Conservation (phyloP, 92 coral and sea anemone genomes). For the Porites divaricata region DNA sequence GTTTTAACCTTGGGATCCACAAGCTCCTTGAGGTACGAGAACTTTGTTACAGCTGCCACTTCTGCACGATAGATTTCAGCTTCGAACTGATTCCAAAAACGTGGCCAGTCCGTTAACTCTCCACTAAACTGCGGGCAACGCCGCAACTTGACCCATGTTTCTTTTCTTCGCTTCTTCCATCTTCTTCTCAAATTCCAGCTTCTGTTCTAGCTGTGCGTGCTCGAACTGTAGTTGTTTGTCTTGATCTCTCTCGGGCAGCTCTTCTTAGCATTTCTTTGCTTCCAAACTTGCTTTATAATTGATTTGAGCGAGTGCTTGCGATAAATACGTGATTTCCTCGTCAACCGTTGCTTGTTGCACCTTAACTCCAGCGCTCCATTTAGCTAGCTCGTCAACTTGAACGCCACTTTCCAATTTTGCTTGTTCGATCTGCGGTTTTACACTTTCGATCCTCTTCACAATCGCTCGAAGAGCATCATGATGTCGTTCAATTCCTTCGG, state of each 20-base stretch:
- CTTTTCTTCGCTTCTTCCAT: background rate
- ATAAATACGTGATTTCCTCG: too few species aligned
- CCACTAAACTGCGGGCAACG: slow-evolving; percentile 30
- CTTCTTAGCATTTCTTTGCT: too few species aligned
- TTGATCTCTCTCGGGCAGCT: background rate
- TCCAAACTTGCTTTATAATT: too few species aligned
- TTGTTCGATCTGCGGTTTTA: too few species aligned
- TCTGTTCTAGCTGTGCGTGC: slow-evolving; percentile 38
- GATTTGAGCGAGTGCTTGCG: too few species aligned
- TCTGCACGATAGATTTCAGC: slow-evolving; percentile 40
- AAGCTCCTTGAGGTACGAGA: slow-evolving; percentile 32
- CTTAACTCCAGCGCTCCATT: too few species aligned
- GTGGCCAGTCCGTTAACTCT: slow-evolving; percentile 26
- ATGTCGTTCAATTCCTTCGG: too few species aligned
- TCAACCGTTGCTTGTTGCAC: too few species aligned
- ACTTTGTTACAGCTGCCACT: slow-evolving; percentile 39
- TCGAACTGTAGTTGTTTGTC: slow-evolving; percentile 27
- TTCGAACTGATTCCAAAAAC: slow-evolving; percentile 44
- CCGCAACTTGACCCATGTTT: background rate
- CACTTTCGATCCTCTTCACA: too few species aligned
- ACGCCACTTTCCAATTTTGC: too few species aligned
- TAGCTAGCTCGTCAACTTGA: too few species aligned
- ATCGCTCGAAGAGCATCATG: too few species aligned
- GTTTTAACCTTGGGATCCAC: slow-evolving; percentile 9
- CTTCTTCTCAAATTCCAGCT: slow-evolving; percentile 31